A percentile compares a stretch with the other conserved stretches of the same genome.
phyloP scores from a whole-genome alignment of 2,888 invertebrate species.

The Philhelius pedissequus region DNA sequence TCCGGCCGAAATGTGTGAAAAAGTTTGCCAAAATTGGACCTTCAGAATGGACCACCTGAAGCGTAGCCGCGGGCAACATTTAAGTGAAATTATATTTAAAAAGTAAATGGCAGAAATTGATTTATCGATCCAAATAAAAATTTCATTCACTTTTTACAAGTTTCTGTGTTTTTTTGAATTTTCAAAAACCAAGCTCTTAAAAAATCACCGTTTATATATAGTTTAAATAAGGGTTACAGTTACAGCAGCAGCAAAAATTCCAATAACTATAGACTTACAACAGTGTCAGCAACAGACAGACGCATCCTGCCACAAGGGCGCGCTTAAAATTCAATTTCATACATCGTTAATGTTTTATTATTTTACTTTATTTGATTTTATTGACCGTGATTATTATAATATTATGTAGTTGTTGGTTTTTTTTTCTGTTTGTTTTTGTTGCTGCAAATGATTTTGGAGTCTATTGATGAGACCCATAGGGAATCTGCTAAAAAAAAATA shows the following conservation, averaged over 20 bases:
- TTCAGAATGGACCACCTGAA: too few species aligned
- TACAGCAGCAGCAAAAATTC: not conserved
- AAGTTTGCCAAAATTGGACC: too few species aligned
- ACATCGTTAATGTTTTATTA: conserved; percentile 67
- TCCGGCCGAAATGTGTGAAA: too few species aligned
- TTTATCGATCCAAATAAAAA: too few species aligned
- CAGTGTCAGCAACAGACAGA: not conserved
- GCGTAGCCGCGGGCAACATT: too few species aligned
- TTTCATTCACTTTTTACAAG: too few species aligned
- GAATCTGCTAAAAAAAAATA: not conserved
- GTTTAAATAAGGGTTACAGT: conserved; percentile 19
- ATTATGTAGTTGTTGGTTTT: conserved; percentile 17
- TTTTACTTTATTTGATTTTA: conserved; percentile 60
- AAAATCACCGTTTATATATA: too few species aligned
- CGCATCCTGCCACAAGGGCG: conserved; percentile 35
- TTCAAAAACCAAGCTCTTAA: too few species aligned
- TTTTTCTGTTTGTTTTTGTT: not conserved
- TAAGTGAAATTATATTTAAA: too few species aligned
- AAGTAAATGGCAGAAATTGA: too few species aligned
- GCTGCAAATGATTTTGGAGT: not conserved
- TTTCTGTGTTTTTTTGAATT: too few species aligned
- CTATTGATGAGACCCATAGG: not conserved
- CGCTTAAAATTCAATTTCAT: conserved; percentile 66
- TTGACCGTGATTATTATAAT: conserved; percentile 23
- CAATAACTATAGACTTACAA: not conserved